Base-by-base conservation (phyloP, 1,140 invertebrate genomes). In the Harpegnathos saltator region DNA sequence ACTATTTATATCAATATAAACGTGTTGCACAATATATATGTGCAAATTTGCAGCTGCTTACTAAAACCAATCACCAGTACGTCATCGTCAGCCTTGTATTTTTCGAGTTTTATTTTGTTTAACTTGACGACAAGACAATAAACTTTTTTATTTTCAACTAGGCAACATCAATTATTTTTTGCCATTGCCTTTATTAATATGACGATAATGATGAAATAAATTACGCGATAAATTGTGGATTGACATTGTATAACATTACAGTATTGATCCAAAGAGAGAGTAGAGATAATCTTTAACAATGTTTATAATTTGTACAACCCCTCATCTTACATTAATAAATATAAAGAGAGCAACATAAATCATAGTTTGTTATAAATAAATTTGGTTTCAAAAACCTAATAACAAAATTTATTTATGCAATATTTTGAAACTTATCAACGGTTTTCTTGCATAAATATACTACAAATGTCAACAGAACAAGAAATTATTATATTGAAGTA, bases 151-250 rank as follows among this genome's bases (percentile, higher is more conserved):
- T 33, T 33, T 33, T 5, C 29, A 44, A 44, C 4, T 44, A 44
- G 38, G 38, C 7, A 44, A 9, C 7, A 44, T 11, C 38, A 75
- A 50, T 75, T 33, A 62, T 12, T 50, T 33, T 62, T 54, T 54
- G 4, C 9, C 29, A 59, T 66, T 22, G 12, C 14, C 78, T 89
- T 89, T 89, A 87, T 86, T 89, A 61, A 83, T 48, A 58, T 84
- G 78, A n/a, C 44, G 74, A 83, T 73, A 50, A 88, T n/a, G 69
- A 59, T 82, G 75, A 85, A 77, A 89, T 83, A 84, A 89, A 86
- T 84, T 82, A 82, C 71, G 52, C 17, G 44, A 17, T 14, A 71
- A 56, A 26, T 44, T 24, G 15, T 38, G n/a, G n/a, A 11, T 44
- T 63, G 7, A 52, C 17, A 63, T 44, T 50, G 48, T 65, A 29